Evolutionary conservation across 2,113 vertebrate genomes (phyloP).

Genomic region (Lycaon pictus): DNA sequence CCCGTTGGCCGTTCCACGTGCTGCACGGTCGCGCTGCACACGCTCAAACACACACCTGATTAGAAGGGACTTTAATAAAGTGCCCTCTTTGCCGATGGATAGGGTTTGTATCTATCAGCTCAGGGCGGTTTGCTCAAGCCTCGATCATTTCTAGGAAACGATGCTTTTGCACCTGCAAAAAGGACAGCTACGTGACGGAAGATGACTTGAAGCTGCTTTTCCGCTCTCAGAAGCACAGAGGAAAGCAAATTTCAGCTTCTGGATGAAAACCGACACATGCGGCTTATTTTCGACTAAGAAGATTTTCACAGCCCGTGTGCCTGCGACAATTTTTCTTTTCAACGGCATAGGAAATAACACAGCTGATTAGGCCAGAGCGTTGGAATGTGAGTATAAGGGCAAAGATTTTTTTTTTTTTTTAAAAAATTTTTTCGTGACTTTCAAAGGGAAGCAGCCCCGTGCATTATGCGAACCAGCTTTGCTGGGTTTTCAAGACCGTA

Average conservation of each 20-base stretch:
- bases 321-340: slow-evolving; percentile 57
- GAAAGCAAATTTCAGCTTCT: slow-evolving; percentile 61
- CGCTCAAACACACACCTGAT: slow-evolving; percentile 32
- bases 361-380: slow-evolving; percentile 54
- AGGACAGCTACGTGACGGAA: slow-evolving; percentile 34
- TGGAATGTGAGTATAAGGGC: background rate
- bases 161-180: slow-evolving; percentile 27
- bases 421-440: slow-evolving; percentile 41
- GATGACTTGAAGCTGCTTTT: slow-evolving; percentile 47
- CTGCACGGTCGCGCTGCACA: background rate
- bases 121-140: slow-evolving; percentile 30
- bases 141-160: slow-evolving; percentile 53
- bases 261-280: slow-evolving; percentile 49
- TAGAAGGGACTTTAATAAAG: slow-evolving; percentile 55
- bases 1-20: background rate
- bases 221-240: slow-evolving; percentile 66
- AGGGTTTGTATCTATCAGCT: slow-evolving; percentile 40
- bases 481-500: slow-evolving; percentile 33
- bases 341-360: slow-evolving; percentile 68
- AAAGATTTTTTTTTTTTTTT: background rate
- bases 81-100: slow-evolving; percentile 19
- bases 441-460: slow-evolving; percentile 47
- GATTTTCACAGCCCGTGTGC: slow-evolving; percentile 54
- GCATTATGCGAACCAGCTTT: slow-evolving; percentile 40
- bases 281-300: slow-evolving; percentile 59